Evolutionary conservation across 1,140 invertebrate genomes (phyloP).

Genomic region (Euglossa dilemma): DNA sequence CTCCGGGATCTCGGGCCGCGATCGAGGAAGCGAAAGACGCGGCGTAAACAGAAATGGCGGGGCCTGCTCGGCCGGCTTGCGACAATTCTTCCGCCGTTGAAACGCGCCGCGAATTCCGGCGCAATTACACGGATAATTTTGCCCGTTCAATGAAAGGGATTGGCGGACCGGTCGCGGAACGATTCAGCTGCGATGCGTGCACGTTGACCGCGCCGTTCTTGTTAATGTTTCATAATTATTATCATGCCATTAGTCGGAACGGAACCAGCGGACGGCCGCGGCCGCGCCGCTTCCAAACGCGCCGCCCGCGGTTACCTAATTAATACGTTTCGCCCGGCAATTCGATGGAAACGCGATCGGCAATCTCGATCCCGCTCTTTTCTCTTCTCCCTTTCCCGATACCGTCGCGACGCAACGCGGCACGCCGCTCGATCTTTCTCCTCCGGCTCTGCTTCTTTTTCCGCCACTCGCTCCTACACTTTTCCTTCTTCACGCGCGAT

Average conservation of each 20-base stretch:
- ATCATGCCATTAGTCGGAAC: conserved; percentile 48
- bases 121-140: conserved; percentile 14
- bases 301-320: conserved; percentile 17
- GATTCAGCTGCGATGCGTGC: conserved; percentile 33
- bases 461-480: neutral
- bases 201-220: conserved; percentile 36
- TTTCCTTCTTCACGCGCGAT: conserved; percentile 15
- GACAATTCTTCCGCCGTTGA: neutral
- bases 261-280: conserved; percentile 20
- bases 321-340: conserved; percentile 34
- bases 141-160: conserved; percentile 27
- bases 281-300: conserved; percentile 33
- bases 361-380: neutral
- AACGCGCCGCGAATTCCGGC: neutral
- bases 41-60: neutral
- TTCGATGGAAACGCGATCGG: conserved; percentile 17
- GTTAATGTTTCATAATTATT: conserved; percentile 62
- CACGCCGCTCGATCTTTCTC: neutral
- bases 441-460: neutral
- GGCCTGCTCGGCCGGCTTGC: neutral
- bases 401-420: no score
- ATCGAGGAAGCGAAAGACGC: no score
- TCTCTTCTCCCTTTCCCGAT: neutral
- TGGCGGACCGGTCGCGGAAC: conserved; percentile 22
- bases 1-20: no score